A percentile compares a stretch with the other conserved stretches of the same genome.
These are phyloP conservation scores for Argynnis bischoffii DNA, from an alignment of 2,888 invertebrate species.

Conservation along the genomic window DNA sequence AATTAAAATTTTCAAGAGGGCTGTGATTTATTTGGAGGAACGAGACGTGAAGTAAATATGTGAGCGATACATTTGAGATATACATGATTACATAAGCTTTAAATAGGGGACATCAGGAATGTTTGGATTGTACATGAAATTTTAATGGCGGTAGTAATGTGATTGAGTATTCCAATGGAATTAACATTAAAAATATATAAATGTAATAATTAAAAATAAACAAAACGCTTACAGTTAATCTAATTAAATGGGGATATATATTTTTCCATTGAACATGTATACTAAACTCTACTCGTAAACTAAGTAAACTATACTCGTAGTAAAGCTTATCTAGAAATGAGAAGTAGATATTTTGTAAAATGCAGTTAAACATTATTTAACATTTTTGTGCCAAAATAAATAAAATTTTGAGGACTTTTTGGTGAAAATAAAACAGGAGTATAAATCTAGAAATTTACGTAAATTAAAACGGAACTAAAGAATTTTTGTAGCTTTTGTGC, in stretches of 20 bases:
- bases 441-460: slow-evolving; percentile 40
- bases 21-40: slow-evolving; percentile 9
- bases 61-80: slow-evolving; percentile 13
- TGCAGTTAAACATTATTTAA: no score
- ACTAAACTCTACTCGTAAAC: no score
- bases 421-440: background rate
- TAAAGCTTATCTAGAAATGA: no score
- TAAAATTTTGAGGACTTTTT: no score
- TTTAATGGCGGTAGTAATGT: slow-evolving; percentile 32
- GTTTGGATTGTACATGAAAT: slow-evolving; percentile 35
- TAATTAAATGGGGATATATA: no score
- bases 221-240: no score
- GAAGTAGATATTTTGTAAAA: no score
- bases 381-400: no score
- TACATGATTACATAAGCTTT: background rate
- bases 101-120: slow-evolving; percentile 41
- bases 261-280: no score
- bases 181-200: background rate
- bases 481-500: slow-evolving; percentile 27
- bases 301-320: no score
- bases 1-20: slow-evolving; percentile 16
- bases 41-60: slow-evolving; percentile 7
- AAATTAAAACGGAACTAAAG: slow-evolving; percentile 37
- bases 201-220: no score
- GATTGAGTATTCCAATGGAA: slow-evolving; percentile 14